Conservation (phyloP, 35 echinoderm and acorn worm genomes). For the Anneissia japonica region DNA sequence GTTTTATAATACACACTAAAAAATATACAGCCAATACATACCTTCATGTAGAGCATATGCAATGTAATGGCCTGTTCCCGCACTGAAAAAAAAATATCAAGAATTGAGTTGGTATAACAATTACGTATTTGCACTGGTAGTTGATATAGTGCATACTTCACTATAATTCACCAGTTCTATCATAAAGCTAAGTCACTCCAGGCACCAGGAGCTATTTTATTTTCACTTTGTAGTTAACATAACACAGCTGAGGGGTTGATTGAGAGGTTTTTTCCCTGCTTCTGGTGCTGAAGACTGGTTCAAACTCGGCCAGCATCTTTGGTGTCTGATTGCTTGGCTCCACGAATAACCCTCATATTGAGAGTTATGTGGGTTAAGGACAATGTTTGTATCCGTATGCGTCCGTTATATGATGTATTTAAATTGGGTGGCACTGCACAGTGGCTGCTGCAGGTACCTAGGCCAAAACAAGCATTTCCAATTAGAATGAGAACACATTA, state of each 20-base stretch:
- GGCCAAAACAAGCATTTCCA: no score
- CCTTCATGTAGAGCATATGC: slow-evolving; percentile 64
- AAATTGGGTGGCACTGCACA: no score
- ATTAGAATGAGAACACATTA: no score
- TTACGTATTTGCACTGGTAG: no score
- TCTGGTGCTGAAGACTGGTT: no score
- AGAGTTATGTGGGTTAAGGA: no score
- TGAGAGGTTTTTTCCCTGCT: neutral
- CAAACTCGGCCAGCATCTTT: no score
- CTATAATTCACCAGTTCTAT: neutral
- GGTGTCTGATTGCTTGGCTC: no score
- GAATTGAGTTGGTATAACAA: neutral
- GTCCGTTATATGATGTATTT: no score
- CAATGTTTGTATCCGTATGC: no score
- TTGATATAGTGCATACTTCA: neutral
- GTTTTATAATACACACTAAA: neutral
- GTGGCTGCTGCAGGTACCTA: no score
- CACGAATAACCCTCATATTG: no score
- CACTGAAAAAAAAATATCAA: slow-evolving; percentile 27
- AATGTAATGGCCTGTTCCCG: slow-evolving; percentile 62
- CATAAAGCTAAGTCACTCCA: neutral
- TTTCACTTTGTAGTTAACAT: neutral
- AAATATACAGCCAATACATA: slow-evolving; percentile 6
- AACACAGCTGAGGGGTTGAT: neutral
- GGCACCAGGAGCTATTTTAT: neutral